phyloP scores from a whole-genome alignment of 2,888 invertebrate species.

The Acanthoscelides obtectus region DNA sequence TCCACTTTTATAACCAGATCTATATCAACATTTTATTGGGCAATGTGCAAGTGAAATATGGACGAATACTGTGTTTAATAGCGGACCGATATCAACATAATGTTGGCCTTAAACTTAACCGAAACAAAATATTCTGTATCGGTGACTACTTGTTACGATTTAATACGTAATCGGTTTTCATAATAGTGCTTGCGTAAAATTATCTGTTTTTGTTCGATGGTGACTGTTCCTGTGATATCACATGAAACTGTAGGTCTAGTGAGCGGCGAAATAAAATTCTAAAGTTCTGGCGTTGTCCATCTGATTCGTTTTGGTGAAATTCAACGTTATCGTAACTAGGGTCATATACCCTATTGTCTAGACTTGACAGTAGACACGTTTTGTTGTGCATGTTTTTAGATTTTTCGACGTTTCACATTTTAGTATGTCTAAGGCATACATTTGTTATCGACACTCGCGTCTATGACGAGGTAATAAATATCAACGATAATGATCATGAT shows the following conservation, averaged over 20 bases:
- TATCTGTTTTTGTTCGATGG: neutral
- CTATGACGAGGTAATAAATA: too few relatives aligned
- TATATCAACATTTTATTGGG: neutral
- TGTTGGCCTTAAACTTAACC: neutral
- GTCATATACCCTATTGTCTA: too few relatives aligned
- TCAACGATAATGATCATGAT: too few relatives aligned
- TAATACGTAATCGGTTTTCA: neutral
- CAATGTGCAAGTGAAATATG: neutral
- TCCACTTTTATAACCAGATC: neutral
- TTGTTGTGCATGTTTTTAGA: too few relatives aligned
- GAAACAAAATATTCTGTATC: neutral
- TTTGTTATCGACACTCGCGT: too few relatives aligned
- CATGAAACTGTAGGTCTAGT: neutral
- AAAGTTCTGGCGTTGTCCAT: too few relatives aligned
- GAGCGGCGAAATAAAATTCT: neutral
- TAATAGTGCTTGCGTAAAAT: neutral
- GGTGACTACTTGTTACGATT: neutral
- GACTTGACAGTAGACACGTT: too few relatives aligned
- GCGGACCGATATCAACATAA: neutral
- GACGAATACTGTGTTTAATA: neutral
- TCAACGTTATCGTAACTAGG: too few relatives aligned
- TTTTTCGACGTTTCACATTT: too few relatives aligned
- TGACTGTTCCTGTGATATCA: neutral
- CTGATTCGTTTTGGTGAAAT: too few relatives aligned
- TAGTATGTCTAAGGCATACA: too few relatives aligned